Conservation (phyloP, 2,888 invertebrate genomes). For the Plusia festucae region DNA sequence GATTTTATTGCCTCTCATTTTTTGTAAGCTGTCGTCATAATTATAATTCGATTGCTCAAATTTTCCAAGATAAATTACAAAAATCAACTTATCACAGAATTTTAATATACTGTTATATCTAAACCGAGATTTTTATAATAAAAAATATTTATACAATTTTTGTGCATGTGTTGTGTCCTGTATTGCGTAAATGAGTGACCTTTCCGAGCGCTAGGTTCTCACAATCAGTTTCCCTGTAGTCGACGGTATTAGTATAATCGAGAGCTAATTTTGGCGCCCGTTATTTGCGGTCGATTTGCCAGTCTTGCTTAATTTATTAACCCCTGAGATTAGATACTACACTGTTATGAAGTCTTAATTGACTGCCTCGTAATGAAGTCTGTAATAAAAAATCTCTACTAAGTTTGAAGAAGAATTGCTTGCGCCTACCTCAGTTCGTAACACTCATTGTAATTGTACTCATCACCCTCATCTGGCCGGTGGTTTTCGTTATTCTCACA, state of each 20-base stretch:
- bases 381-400: too few species aligned
- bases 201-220: conserved; percentile 1
- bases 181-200: conserved; percentile 14
- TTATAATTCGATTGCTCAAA: conserved; percentile 33
- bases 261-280: conserved; percentile 43
- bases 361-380: not conserved
- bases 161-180: not conserved
- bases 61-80: conserved; percentile 29
- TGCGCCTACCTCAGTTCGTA: not conserved
- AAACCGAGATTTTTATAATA: not conserved
- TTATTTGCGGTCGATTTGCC: conserved; percentile 46
- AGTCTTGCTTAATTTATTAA: conserved; percentile 38
- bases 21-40: conserved; percentile 29
- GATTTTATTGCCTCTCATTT: conserved; percentile 45
- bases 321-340: not conserved
- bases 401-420: too few species aligned
- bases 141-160: not conserved
- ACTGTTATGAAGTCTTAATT: not conserved
- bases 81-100: not conserved
- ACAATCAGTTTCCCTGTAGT: conserved; percentile 22
- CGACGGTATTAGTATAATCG: conserved; percentile 31
- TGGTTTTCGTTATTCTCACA: conserved; percentile 75
- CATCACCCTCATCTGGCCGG: conserved; percentile 21
- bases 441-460: conserved; percentile 17
- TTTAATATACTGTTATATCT: not conserved